Conservation (phyloP, 2,888 invertebrate genomes). For the Biston stratarius region DNA sequence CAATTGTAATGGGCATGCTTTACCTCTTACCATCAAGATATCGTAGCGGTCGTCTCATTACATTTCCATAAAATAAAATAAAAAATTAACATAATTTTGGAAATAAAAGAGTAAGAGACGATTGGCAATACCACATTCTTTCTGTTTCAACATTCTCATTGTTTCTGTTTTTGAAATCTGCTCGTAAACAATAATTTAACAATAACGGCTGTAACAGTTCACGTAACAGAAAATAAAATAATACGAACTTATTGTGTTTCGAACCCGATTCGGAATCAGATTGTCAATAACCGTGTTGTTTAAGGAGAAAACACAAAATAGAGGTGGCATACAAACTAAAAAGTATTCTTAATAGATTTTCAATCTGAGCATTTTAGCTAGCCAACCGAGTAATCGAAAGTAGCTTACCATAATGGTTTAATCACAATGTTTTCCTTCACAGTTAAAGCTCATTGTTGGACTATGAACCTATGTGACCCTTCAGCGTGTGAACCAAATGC, state of each 20-base stretch:
- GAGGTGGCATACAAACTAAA: neutral
- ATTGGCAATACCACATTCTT: neutral
- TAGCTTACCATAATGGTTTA: neutral
- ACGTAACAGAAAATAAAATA: slow-evolving; percentile 8
- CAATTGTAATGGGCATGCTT: too few species aligned
- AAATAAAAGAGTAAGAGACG: too few species aligned
- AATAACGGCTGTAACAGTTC: slow-evolving; percentile 8
- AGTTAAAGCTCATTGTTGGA: too few species aligned
- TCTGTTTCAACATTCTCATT: neutral
- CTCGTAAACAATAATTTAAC: slow-evolving; percentile 6
- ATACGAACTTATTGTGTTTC: slow-evolving; percentile 9
- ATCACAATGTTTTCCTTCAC: too few species aligned
- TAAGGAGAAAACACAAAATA: neutral
- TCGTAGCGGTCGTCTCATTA: too few species aligned
- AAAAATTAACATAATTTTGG: too few species aligned
- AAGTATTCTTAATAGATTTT: too few species aligned
- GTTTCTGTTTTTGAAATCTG: slow-evolving; percentile 7
- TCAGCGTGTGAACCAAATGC: too few species aligned
- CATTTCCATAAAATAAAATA: too few species aligned
- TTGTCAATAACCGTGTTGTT: slow-evolving; percentile 22
- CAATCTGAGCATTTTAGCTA: neutral
- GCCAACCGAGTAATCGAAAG: neutral
- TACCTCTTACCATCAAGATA: too few species aligned
- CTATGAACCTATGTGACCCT: too few species aligned
- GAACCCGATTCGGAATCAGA: slow-evolving; percentile 18